phyloP scores from a whole-genome alignment of 2,888 invertebrate species.

The Nemapogon koenigi region DNA sequence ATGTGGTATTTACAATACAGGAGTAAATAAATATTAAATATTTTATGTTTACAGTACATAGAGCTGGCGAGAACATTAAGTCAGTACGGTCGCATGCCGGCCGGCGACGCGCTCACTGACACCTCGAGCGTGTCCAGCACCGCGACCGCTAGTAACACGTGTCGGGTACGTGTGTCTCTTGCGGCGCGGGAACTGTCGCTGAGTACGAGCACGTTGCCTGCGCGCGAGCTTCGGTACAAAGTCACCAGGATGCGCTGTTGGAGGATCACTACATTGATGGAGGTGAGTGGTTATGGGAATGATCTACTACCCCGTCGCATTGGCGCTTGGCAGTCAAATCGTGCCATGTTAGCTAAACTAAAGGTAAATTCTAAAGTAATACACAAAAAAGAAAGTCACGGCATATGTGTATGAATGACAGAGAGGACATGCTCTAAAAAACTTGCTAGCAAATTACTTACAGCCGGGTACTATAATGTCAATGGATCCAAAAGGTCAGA shows the following conservation, averaged over 20 bases:
- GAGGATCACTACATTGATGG: constrained; percentile 89
- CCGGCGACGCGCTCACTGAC: constrained; percentile 49
- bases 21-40: background rate
- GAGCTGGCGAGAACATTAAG: constrained; percentile 83
- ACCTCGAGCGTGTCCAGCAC: constrained; percentile 28
- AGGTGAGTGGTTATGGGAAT: too few species aligned
- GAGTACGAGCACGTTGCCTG: constrained; percentile 65
- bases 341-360: too few species aligned
- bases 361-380: too few species aligned
- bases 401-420: too few species aligned
- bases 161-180: constrained; percentile 72
- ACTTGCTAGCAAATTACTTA: too few species aligned
- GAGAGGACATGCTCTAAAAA: too few species aligned
- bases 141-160: constrained; percentile 21
- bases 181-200: constrained; percentile 88
- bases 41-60: constrained; percentile 80
- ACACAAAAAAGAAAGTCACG: too few species aligned
- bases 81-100: constrained; percentile 84
- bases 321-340: too few species aligned
- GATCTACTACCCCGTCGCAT: too few species aligned
- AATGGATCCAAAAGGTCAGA: too few species aligned
- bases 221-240: constrained; percentile 87
- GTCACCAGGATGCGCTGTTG: constrained; percentile 97
- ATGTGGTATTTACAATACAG: background rate
- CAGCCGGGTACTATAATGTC: too few species aligned